These are phyloP conservation scores for Pseudomyrmex dendroicus DNA, from an alignment of 1,140 invertebrate genomes.

Conservation along the genomic window DNA sequence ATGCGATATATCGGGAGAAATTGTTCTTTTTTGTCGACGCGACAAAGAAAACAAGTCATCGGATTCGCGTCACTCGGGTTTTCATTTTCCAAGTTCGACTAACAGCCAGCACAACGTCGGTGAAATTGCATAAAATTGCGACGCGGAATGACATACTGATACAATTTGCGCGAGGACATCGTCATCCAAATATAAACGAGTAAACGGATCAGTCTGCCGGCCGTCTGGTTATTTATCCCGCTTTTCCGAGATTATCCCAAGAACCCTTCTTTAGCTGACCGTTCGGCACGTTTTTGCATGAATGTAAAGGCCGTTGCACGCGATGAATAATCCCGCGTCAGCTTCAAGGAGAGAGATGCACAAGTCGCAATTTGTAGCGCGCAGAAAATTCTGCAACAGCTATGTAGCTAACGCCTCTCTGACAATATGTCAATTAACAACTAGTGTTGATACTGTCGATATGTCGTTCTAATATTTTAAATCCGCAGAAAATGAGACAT, in stretches of 20 bases:
- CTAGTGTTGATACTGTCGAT: too few relatives aligned
- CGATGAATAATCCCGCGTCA: constrained; percentile 28
- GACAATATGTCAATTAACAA: not conserved
- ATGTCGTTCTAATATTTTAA: not conserved
- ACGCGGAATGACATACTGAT: constrained; percentile 45
- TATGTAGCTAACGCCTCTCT: not conserved
- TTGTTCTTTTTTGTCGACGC: not conserved
- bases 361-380: not conserved
- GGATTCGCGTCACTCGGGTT: constrained; percentile 10
- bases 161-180: constrained; percentile 53
- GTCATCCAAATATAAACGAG: constrained; percentile 73
- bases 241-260: constrained; percentile 71
- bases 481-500: not conserved
- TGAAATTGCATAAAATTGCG: constrained; percentile 54
- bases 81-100: constrained; percentile 1
- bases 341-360: not conserved
- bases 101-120: constrained; percentile 33
- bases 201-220: constrained; percentile 63
- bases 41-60: not conserved
- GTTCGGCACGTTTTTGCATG: constrained; percentile 30
- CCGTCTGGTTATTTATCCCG: constrained; percentile 71
- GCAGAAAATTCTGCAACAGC: not conserved
- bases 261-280: constrained; percentile 60
- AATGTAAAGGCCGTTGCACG: not conserved
- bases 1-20: not conserved